Evolutionary conservation across 2,888 invertebrate genomes (phyloP), one percentile per base, ranked within the genome.

Genomic region (Synergus japonicus): DNA sequence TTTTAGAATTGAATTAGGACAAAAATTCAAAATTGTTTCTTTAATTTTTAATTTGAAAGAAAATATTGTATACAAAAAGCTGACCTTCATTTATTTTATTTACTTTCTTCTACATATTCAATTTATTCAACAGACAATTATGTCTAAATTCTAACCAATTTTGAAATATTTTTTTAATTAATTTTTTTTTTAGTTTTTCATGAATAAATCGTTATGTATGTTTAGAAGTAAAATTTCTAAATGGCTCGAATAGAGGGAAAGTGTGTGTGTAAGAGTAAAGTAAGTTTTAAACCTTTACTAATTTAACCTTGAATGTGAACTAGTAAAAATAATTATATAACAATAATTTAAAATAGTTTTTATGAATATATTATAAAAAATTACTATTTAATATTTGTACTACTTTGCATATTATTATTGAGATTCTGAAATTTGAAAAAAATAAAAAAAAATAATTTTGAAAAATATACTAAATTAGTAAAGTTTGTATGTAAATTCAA

Each of bases 221-320:
- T 8, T 2, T 46, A 46, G 15, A 22, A 44, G 3, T 44, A 4
- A 54, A n/a, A 13, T 60, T 43, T n/a, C 8, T 67, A 22, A 54
- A 88, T 89, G 86, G 85, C 85, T 76, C 83, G 81, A 8, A 76
- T 84, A 18, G 86, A 77, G 43, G 81, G 77, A 83, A 85, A 79
- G 78, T 89, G 88, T 79, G 69, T 44, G 77, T 89, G 89, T 82
- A 86, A 84, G 76, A 79, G 80, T 9, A 82, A 83, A 79, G 86
- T 86, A 81, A 87, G 80, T 29, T 73, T 3, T 15, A 41, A n/a
- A 41, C 43, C 13, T 5, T 49, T 49, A 13, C 9, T 49, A 60
- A n/a, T 15, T 1, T 7, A 7, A n/a, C 2, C n/a, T 54, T 54
- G 7, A 54, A 12, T 8, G n/a, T 0, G 8, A n/a, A 54, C n/a